Conservation (phyloP, 2,113 vertebrate genomes). For the Pluvialis apricaria region DNA sequence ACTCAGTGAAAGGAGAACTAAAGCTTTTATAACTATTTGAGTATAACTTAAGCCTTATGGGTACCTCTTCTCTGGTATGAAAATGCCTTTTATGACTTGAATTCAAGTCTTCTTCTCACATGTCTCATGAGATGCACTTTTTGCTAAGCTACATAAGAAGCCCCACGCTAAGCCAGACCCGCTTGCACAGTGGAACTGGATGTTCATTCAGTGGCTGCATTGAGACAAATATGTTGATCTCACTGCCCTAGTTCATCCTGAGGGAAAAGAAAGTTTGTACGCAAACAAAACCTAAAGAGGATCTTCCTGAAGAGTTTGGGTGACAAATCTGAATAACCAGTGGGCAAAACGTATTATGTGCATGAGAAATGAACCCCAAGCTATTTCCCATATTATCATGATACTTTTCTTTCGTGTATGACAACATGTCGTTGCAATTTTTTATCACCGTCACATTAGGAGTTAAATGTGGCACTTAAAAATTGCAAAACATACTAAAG, state of each 20-base stretch:
- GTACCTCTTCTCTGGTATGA: background rate
- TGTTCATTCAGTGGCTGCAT: background rate
- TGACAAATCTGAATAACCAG: background rate
- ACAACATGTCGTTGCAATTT: background rate
- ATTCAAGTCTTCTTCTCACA: background rate
- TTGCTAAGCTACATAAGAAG: background rate
- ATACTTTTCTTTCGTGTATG: background rate
- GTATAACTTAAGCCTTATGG: background rate
- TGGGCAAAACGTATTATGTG: rapidly evolving
- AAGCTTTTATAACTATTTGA: background rate
- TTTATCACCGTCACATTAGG: background rate
- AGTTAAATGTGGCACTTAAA: background rate
- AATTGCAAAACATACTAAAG: background rate
- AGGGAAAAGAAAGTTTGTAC: background rate
- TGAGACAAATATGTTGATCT: background rate
- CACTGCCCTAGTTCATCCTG: background rate
- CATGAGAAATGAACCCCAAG: background rate
- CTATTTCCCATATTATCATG: background rate
- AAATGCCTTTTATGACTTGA: background rate
- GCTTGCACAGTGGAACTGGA: background rate
- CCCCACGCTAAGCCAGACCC: background rate
- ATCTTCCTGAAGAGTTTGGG: background rate
- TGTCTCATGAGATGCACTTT: background rate
- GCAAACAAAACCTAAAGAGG: background rate
- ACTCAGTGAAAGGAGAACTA: background rate